phyloP scores from a whole-genome alignment of 1,140 invertebrate genomes.

The Drosophila ficusphila region DNA sequence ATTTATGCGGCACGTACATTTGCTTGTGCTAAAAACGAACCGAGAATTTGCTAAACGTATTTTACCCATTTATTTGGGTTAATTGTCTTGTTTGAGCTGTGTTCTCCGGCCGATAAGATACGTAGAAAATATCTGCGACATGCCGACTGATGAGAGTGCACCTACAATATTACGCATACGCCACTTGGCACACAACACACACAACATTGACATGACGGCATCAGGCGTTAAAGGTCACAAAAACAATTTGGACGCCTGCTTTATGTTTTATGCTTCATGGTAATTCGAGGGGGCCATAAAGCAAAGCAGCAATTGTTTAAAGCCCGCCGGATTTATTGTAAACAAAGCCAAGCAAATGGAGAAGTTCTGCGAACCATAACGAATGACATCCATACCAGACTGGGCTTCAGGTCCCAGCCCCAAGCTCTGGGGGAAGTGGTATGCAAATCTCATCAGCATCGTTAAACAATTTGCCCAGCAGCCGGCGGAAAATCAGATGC shows the following conservation, averaged over 20 bases:
- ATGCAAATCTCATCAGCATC: constrained; percentile 13
- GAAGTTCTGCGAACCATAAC: constrained; percentile 64
- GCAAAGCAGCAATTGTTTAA: constrained; percentile 64
- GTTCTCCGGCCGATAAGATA: constrained; percentile 7
- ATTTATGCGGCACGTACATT: constrained; percentile 5
- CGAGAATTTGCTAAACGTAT: constrained; percentile 19
- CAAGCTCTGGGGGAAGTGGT: not conserved
- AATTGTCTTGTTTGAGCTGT: constrained; percentile 20
- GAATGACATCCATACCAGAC: constrained; percentile 66
- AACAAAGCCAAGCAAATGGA: constrained; percentile 28
- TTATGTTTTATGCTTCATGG: constrained; percentile 46
- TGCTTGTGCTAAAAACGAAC: constrained; percentile 17
- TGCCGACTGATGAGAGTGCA: not conserved
- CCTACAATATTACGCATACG: constrained; percentile 54
- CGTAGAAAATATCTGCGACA: not conserved
- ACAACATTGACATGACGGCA: constrained; percentile 44
- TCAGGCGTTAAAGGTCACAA: constrained; percentile 70
- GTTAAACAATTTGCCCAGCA: constrained; percentile 13
- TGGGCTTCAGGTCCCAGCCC: not conserved
- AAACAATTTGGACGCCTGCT: constrained; percentile 21
- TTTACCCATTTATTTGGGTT: constrained; percentile 50
- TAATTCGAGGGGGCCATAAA: constrained; percentile 60
- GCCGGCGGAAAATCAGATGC: not conserved
- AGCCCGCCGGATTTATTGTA: constrained; percentile 23
- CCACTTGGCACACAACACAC: constrained; percentile 27